phyloP scores from a whole-genome alignment of 1,140 invertebrate genomes.

The Brachystomella parvula region DNA sequence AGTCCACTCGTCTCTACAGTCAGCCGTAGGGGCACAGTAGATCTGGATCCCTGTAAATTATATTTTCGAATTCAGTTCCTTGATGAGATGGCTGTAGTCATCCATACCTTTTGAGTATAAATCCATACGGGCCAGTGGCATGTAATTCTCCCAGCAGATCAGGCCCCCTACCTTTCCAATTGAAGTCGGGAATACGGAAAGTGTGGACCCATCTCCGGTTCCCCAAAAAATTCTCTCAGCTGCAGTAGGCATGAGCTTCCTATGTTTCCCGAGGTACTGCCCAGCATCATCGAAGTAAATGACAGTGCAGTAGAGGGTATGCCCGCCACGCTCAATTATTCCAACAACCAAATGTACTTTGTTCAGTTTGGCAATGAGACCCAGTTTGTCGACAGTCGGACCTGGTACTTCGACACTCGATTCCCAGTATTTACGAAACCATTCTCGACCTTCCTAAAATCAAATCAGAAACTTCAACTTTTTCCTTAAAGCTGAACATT shows the following conservation, averaged over 20 bases:
- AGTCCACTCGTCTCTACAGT: constrained; percentile 13
- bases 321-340: constrained; percentile 11
- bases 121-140: constrained; percentile 27
- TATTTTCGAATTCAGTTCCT: too few relatives aligned
- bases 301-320: constrained; percentile 26
- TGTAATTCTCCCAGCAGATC: constrained; percentile 43
- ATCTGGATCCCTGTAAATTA: constrained; percentile 22
- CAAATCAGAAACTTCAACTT: neutral
- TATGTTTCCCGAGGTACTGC: constrained; percentile 37
- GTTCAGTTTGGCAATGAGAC: constrained; percentile 11
- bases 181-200: constrained; percentile 37
- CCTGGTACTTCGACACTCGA: constrained; percentile 15
- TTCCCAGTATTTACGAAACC: constrained; percentile 13
- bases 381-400: neutral
- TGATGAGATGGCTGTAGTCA: too few relatives aligned
- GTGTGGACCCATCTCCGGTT: constrained; percentile 40
- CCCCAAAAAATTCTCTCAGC: constrained; percentile 41
- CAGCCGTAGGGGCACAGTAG: constrained; percentile 21
- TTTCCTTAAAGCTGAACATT: too few relatives aligned
- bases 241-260: constrained; percentile 40
- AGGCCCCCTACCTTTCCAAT: constrained; percentile 40
- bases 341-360: constrained; percentile 19
- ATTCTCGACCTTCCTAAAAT: constrained; percentile 16
- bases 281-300: constrained; percentile 37
- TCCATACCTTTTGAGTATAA: constrained; percentile 24